Percentiles rank a stretch among this genome's conserved stretches.
These are phyloP conservation scores for Trissolcus brochymenae DNA, from an alignment of 2,888 invertebrate species.

Conservation along the genomic window DNA sequence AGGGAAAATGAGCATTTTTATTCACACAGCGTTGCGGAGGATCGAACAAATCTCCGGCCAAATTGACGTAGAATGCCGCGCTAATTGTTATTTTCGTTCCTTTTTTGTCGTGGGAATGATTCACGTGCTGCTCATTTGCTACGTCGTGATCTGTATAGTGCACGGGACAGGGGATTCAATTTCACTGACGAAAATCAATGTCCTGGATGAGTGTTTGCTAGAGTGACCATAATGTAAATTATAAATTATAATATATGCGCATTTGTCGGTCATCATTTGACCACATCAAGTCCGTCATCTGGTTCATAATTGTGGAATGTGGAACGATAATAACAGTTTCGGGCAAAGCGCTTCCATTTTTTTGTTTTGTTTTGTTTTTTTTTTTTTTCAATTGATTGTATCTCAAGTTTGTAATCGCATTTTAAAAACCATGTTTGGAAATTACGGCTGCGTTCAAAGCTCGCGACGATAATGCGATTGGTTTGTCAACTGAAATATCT, in stretches of 20 bases:
- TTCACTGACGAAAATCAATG: not conserved
- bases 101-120: not conserved
- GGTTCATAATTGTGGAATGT: too few relatives aligned
- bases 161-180: not conserved
- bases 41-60: not conserved
- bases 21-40: not conserved
- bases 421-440: too few relatives aligned
- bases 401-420: too few relatives aligned
- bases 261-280: too few relatives aligned
- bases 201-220: not conserved
- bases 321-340: too few relatives aligned
- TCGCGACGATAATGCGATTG: slow-evolving; percentile 22
- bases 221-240: too few relatives aligned
- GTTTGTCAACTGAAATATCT: not conserved
- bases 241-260: too few relatives aligned
- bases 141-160: not conserved
- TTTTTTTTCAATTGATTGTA: too few relatives aligned
- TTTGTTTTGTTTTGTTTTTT: too few relatives aligned
- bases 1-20: slow-evolving; percentile 1
- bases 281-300: too few relatives aligned
- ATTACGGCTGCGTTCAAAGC: too few relatives aligned
- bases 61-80: slow-evolving; percentile 17
- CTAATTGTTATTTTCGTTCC: not conserved
- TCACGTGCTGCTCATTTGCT: not conserved
- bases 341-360: too few relatives aligned